Evolutionary conservation across 2,113 vertebrate species (phyloP).

Genomic region (Tetrao urogallus): DNA sequence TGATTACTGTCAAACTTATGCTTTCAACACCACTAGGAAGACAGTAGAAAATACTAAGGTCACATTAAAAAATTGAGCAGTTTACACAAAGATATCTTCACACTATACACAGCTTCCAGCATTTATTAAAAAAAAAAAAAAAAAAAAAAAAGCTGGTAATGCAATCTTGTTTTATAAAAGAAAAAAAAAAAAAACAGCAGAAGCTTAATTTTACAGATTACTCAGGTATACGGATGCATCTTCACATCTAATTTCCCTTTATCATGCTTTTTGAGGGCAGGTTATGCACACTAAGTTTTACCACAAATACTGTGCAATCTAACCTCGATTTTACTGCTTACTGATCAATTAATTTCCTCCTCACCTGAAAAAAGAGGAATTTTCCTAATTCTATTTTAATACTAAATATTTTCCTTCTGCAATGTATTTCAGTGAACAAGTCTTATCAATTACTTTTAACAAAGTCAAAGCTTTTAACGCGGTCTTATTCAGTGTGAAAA

Average conservation of each 20-base stretch:
- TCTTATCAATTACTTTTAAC: neutral
- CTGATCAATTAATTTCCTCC: neutral
- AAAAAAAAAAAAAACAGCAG: neutral
- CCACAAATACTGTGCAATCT: neutral
- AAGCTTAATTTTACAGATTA: neutral
- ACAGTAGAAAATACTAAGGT: neutral
- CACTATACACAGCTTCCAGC: constrained; percentile 62
- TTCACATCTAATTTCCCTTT: neutral
- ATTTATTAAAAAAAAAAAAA: no score
- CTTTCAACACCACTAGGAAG: constrained; percentile 11
- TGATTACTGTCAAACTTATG: constrained; percentile 6
- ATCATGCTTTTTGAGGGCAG: neutral
- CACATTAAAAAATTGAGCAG: neutral
- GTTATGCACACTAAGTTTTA: neutral
- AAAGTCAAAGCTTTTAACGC: neutral
- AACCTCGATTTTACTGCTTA: neutral
- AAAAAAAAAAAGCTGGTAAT: neutral
- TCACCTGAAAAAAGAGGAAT: neutral
- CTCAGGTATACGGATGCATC: neutral
- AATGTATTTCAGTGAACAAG: neutral
- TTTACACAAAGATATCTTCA: constrained; percentile 82
- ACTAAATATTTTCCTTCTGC: neutral
- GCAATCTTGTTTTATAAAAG: neutral
- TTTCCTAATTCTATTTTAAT: neutral
- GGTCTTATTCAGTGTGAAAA: constrained; percentile 76